Evolutionary conservation across 2,888 invertebrate genomes (phyloP).

Genomic region (Scaptomyza polygonia): DNA sequence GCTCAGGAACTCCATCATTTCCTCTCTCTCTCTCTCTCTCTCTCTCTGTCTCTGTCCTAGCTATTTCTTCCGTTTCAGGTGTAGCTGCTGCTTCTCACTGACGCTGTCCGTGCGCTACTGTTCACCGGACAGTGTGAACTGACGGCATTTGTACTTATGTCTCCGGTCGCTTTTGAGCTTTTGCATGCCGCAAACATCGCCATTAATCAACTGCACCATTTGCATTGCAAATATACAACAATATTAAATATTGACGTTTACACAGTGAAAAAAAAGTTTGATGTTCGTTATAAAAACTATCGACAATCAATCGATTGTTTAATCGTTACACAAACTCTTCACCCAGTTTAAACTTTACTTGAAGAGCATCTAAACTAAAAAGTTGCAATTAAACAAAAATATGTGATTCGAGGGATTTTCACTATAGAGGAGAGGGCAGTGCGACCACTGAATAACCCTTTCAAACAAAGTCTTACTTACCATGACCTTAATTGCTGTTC

Average conservation of each 20-base stretch:
- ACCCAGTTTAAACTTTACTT: too few relatives aligned
- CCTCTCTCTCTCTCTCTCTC: background rate
- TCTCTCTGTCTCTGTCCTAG: background rate
- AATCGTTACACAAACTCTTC: too few relatives aligned
- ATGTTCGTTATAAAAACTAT: background rate
- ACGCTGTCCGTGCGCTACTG: slow-evolving; percentile 58
- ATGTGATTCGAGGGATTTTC: too few relatives aligned
- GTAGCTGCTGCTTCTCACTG: slow-evolving; percentile 11
- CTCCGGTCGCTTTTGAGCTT: slow-evolving; percentile 23
- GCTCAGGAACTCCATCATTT: slow-evolving; percentile 80
- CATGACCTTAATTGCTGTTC: too few relatives aligned
- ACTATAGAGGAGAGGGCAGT: too few relatives aligned
- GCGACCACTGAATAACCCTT: too few relatives aligned
- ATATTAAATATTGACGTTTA: slow-evolving; percentile 22
- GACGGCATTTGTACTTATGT: slow-evolving; percentile 72
- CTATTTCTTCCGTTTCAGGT: background rate
- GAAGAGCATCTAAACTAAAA: too few relatives aligned
- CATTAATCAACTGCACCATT: slow-evolving; percentile 65
- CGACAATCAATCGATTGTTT: too few relatives aligned
- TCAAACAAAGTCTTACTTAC: too few relatives aligned
- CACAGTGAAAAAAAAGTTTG: background rate
- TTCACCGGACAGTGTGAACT: slow-evolving; percentile 21
- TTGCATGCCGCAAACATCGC: slow-evolving; percentile 62
- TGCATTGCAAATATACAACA: slow-evolving; percentile 60
- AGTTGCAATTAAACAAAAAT: too few relatives aligned